A percentile compares a stretch with the other conserved stretches of the same genome.
phyloP scores from a whole-genome alignment of 2,113 vertebrate genomes.

The Cnemophilus loriae region DNA sequence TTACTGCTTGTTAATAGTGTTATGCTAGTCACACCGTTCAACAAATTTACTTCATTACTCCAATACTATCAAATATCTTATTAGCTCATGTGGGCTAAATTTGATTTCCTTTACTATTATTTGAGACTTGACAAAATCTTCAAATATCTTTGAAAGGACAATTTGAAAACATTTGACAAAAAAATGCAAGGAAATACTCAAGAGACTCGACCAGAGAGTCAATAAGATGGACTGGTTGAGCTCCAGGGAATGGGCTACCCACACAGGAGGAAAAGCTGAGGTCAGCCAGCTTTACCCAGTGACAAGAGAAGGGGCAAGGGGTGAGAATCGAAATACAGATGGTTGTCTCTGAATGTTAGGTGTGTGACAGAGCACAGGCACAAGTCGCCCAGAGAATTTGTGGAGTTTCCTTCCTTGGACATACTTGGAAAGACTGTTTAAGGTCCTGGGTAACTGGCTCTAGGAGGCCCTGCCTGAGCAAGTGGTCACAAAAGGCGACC shows the following conservation, averaged over 20 bases:
- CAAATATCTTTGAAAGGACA: neutral
- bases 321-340: neutral
- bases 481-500: neutral
- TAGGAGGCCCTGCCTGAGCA: neutral
- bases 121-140: neutral
- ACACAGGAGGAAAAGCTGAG: neutral
- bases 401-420: neutral
- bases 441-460: neutral
- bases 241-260: neutral
- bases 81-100: neutral
- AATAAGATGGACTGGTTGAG: neutral
- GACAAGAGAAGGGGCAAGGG: neutral
- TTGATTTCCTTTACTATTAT: neutral
- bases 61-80: neutral
- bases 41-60: neutral
- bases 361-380: neutral
- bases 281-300: neutral
- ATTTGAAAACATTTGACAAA: neutral
- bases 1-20: neutral
- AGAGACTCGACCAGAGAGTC: neutral
- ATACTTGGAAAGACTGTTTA: rapidly evolving
- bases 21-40: neutral
- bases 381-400: neutral
- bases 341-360: neutral
- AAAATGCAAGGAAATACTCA: neutral